Evolutionary conservation across 92 coral and sea anemone genomes (phyloP), one percentile per base, ranked within the genome.

Genomic region (Parazoanthus atlanticus): DNA sequence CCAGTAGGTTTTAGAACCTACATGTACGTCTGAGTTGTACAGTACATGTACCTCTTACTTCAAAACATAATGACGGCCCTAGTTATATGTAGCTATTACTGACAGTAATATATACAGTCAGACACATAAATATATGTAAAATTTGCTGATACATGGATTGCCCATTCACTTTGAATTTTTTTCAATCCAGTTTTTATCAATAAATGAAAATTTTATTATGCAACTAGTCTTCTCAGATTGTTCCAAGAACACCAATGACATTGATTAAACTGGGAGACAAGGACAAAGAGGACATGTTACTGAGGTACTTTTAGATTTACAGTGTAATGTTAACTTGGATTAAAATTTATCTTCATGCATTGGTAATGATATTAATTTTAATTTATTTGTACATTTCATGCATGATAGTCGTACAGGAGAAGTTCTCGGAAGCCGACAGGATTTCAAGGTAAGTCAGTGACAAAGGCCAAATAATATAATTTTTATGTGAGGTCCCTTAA

Each of bases 161-260:
- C 58, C 58, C 1, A 15, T 1, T 52, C 58, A 52, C 58, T 16
- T 52, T 52, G 10, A 1, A 12, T 1, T 15, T 52, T 16, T 52
- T 15, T 46, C 21, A 13, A 52, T 52, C 19, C 3, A 15, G 1
- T 12, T 46, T 46, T 79, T 52, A 16, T 46, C n/a, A 47, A 8
- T 52, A 15, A 15, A 13, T n/a, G 21, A 28, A 64, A 34, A 28
- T 76, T 31, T 17, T 86, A 2, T 76, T 76, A 3, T 80, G 52
- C 21, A 16, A 61, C 41, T 70, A 92, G 96, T 90, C 91, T 76
- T 92, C 98, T 61, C 92, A 86, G 87, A 91, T 95, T 30, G 86
- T 96, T 25, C 99, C 99, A 25, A 95, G 99, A 79, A 97, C 97
- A 28, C 99, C 99, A 8, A 92, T 97, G 72, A 94, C 97, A 46